Evolutionary conservation across 2,113 vertebrate genomes (phyloP), one percentile per base, ranked within the genome.

Genomic region (Helogale parvula): DNA sequence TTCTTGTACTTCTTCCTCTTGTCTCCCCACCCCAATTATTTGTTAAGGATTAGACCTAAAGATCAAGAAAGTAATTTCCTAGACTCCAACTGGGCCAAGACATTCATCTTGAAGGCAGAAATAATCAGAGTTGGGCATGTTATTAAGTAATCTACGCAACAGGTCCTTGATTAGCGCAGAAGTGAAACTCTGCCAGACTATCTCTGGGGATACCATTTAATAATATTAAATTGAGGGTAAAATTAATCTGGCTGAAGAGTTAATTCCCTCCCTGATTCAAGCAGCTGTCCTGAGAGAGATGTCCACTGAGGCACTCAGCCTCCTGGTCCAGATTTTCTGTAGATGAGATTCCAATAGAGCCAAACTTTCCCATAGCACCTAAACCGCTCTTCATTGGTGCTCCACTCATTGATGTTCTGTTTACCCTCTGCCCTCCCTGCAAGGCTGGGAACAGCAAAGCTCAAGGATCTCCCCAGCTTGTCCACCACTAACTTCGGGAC

Each of bases 241-340:
- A 84, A 89, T 97, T 88, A 90, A 72, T 77, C 93, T 86, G 60
- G 41, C 60, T 27, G n/a, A 63, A 88, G 52, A 95, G 66, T 89
- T 88, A 63, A 69, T 76, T 96, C 50, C 50, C 77, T 93, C 60
- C 79, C 47, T 74, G 25, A 50, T 50, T 91, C 57, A 71, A 68
- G 68, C 68, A 89, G n/a, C 63, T 47, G 35, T 74, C 71, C 74
- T 85, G 50, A 72, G 72, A 91, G 93, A 38, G 11, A 63, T 9
- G 68, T 54, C 86, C 66, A 41, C 23, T 65, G 38, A n/a, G 77
- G 21, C 92, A 33, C 23, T 94, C 82, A 65, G 66, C 16, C 35
- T 94, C 25, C 33, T 45, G n/a, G 33, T n/a, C 74, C 72, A 76
- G 38, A 74, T 83, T 84, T 72, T 77, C 92, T 47, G 27, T 41